A percentile compares a stretch with the other conserved stretches of the same genome.
These are phyloP conservation scores for Acipenser oxyrinchus DNA, from an alignment of 2,797 vertebrate species.

Conservation along the genomic window DNA sequence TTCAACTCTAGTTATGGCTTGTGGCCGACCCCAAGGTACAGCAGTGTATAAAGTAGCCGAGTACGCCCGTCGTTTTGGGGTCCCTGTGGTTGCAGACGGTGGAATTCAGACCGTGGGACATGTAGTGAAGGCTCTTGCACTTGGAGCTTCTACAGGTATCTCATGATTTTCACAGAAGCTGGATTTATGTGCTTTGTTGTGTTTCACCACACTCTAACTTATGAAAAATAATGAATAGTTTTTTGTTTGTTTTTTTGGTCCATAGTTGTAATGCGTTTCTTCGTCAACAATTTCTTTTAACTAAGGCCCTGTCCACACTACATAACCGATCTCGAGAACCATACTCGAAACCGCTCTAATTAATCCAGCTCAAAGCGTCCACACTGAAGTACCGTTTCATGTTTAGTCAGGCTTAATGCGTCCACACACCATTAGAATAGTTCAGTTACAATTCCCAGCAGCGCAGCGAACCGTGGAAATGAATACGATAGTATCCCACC, in stretches of 20 bases:
- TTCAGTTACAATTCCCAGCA: too few species aligned
- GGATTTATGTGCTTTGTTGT: not conserved
- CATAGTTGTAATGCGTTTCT: not conserved
- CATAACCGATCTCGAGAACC: too few species aligned
- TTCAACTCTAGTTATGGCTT: conserved; percentile 74
- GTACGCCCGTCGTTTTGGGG: conserved; percentile 83
- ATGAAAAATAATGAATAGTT: not conserved
- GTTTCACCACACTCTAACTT: not conserved
- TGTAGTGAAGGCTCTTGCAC: conserved; percentile 81
- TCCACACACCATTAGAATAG: too few species aligned
- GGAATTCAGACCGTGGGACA: conserved; percentile 89
- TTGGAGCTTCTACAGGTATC: conserved; percentile 85
- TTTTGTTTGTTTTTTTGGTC: not conserved
- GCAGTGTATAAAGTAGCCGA: conserved; percentile 90
- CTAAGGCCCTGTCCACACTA: too few species aligned
- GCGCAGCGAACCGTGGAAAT: too few species aligned
- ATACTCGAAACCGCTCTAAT: too few species aligned
- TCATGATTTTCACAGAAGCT: not conserved
- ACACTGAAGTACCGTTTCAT: too few species aligned
- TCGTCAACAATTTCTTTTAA: not conserved
- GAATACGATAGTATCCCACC: too few species aligned
- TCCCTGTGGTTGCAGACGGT: conserved; percentile 84
- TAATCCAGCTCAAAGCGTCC: too few species aligned
- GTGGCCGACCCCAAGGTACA: conserved; percentile 83
- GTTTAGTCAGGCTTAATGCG: too few species aligned